phyloP scores from a whole-genome alignment of 1,140 invertebrate genomes.

The Zaprionus lachaisei region DNA sequence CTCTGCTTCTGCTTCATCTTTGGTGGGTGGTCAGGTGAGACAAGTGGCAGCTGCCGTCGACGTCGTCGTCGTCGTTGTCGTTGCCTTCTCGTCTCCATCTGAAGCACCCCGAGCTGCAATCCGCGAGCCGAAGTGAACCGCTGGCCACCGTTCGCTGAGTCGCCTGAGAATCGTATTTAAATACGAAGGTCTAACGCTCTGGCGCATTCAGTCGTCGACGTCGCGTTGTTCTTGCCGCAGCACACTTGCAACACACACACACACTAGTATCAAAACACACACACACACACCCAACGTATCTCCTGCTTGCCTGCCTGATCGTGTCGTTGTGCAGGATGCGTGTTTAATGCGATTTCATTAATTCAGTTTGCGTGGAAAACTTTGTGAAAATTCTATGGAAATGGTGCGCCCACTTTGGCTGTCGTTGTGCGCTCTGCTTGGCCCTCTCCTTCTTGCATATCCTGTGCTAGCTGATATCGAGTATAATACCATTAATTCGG shows the following conservation, averaged over 20 bases:
- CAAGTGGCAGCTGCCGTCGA: constrained; percentile 65
- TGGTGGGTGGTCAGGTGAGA: constrained; percentile 83
- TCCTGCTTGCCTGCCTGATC: background rate
- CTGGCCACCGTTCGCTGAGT: constrained; percentile 66
- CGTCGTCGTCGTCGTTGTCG: constrained; percentile 14
- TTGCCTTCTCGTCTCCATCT: constrained; percentile 1
- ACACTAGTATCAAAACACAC: constrained; percentile 6
- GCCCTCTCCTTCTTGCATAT: constrained; percentile 24
- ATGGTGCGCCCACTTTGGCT: constrained; percentile 50
- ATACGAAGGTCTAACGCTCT: constrained; percentile 80
- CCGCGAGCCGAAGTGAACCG: constrained; percentile 18
- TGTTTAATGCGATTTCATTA: constrained; percentile 21
- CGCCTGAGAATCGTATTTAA: constrained; percentile 83
- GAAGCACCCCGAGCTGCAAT: background rate
- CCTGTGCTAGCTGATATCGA: constrained; percentile 79
- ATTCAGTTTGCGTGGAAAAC: constrained; percentile 1
- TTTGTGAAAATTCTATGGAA: constrained; percentile 38
- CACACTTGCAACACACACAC: constrained; percentile 25
- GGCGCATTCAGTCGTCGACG: constrained; percentile 77
- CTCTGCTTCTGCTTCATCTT: constrained; percentile 70
- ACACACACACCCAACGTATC: background rate
- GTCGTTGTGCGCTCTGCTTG: constrained; percentile 46
- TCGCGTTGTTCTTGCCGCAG: constrained; percentile 74
- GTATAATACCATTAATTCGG: constrained; percentile 86
- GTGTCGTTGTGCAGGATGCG: constrained; percentile 34